Base-by-base conservation (phyloP, 2,113 vertebrate species). In the rat (Rattus norvegicus) region DNA sequence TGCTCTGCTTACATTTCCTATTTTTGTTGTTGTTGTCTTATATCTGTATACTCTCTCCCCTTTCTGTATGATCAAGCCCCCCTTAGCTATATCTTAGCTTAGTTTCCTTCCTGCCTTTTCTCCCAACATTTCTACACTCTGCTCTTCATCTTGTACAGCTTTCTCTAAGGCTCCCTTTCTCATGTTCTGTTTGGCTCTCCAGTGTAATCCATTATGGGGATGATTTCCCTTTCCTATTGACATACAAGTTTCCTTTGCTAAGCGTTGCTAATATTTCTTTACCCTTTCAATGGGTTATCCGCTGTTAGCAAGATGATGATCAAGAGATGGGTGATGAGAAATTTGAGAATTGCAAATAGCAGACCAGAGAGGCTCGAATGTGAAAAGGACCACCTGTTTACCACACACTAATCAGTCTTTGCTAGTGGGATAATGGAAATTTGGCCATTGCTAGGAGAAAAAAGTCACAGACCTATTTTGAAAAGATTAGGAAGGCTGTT, bases 191-290 rank as follows among this genome's bases (percentile, higher is more conserved):
- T 97, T 95, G 97, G 88, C 83, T 97, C 95, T 98, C 8, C 28
- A 80, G 86, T 90, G 96, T 95, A 87, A 79, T 96, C 96, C 24
- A 92, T 92, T 89, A 79, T 59, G 2, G 56, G 26, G 95, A 96
- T 89, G 22, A 28, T 92, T 98, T 98, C 96, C 43, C 92, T 95
- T 96, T 97, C 96, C 97, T 95, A 67, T 47, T 93, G 89, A 89
- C 56, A 36, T 95, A 95, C 20, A 7, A 0, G 13, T 86, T 39
- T 59, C 95, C 92, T 88, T 36, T 28, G 49, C 86, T 70, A n/a
- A 56, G 89, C 54, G 24, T 96, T 88, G 89, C 87, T 97, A 83
- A 61, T 52, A 67, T 86, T 94, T 97, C 26, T 96, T 24, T 65
- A 1, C 97, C 97, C 92, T 97, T 85, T 97, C 95, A 97, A 97